A percentile compares a stretch with the other conserved stretches of the same genome.
These are phyloP conservation scores for Gasteruption jaculator DNA, from an alignment of 2,888 invertebrate genomes.

Conservation along the genomic window DNA sequence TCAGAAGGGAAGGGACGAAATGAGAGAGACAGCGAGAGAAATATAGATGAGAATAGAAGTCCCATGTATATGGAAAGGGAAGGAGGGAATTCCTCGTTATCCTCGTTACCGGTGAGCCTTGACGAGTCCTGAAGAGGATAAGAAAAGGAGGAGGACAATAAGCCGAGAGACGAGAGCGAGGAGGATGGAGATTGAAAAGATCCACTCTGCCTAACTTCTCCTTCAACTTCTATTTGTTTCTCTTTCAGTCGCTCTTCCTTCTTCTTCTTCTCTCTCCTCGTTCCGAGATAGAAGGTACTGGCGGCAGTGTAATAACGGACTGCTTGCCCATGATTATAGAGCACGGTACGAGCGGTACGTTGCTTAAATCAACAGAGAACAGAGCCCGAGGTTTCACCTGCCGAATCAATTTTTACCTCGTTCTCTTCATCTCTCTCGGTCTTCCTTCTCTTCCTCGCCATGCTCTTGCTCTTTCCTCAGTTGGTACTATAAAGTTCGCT, in stretches of 20 bases:
- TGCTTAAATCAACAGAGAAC: constrained; percentile 40
- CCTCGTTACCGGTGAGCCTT: constrained; percentile 28
- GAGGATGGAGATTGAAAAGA: constrained; percentile 5
- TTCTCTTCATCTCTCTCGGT: constrained; percentile 13
- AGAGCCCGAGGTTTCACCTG: constrained; percentile 39
- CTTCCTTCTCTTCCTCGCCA: constrained; percentile 4
- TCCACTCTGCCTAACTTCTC: no score
- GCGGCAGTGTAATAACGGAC: constrained; percentile 38
- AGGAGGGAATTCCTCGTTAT: constrained; percentile 28
- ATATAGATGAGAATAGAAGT: neutral
- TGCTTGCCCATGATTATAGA: constrained; percentile 37
- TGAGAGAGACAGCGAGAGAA: constrained; percentile 1
- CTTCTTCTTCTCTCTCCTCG: no score
- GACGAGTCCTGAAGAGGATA: constrained; percentile 10
- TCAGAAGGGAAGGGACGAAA: neutral
- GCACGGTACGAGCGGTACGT: constrained; percentile 37
- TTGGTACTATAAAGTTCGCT: neutral
- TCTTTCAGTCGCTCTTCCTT: no score
- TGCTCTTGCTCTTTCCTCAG: neutral
- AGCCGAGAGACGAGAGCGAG: constrained; percentile 1
- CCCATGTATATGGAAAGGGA: neutral
- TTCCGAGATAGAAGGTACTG: no score
- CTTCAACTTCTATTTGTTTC: neutral
- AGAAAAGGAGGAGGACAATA: constrained; percentile 2
- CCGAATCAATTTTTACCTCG: constrained; percentile 40